Evolutionary conservation across 1,140 invertebrate genomes (phyloP), one percentile per base, ranked within the genome.

Genomic region (Steinernema feltiae): DNA sequence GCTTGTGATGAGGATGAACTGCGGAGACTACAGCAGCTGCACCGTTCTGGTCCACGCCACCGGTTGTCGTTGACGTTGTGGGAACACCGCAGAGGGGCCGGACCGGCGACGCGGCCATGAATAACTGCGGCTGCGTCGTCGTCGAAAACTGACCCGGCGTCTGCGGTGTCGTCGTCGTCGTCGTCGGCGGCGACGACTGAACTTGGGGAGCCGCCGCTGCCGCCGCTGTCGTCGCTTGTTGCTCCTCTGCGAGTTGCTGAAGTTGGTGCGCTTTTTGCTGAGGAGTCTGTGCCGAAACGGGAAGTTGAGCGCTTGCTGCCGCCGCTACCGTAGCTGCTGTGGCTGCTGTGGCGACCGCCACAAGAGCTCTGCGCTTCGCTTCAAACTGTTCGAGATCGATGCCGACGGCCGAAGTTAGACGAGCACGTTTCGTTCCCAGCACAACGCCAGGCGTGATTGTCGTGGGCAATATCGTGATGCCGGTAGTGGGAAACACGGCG

Each of bases 341-440:
- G 24, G 73, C 73, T 74, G 73, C 73, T 1, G 72, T 71, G 71
- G 32, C 30, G 17, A 48, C 53, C n/a, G 70, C 41, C 30, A 69
- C 69, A 27, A 32, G 32, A 21, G 76, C 73, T 63, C 53, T 63
- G 15, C 53, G 53, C 24, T 63, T 63, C 24, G 53, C 53, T 27
- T 63, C 53, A n/a, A 63, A 63, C 53, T 63, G 53, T 63, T 63
- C 53, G 24, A 63, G 53, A 27, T 63, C 53, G 24, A 63, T 63
- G 53, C 53, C 53, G 7, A 63, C 53, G 24, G 53, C 24, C 2
- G 53, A 63, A 63, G 53, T 17, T 3, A 63, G 53, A 63, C 35
- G 12, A 32, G 63, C 41, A 35, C 76, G 74, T 76, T 79, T 71
- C 30, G 41, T 31, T 24, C 48, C 48, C 35, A 75, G 72, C 72